phyloP scores from a whole-genome alignment of 2,797 vertebrate genomes.

The Botia almorhae region DNA sequence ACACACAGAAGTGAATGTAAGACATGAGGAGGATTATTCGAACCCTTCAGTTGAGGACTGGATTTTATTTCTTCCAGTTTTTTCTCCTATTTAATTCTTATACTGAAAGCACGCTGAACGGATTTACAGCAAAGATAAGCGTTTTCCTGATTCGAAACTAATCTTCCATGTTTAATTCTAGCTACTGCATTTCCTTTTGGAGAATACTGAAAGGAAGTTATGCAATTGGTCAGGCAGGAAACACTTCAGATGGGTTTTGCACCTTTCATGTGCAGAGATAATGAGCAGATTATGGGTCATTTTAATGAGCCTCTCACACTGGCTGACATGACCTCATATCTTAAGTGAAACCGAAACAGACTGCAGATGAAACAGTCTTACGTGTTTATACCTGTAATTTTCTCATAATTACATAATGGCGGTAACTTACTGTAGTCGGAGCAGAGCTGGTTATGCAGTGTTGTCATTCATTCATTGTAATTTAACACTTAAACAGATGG shows the following conservation, averaged over 20 bases:
- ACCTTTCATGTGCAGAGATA: slow-evolving; percentile 37
- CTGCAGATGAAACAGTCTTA: not conserved
- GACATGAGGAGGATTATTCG: slow-evolving; percentile 64
- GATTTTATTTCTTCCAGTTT: slow-evolving; percentile 66
- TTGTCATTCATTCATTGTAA: slow-evolving; percentile 32
- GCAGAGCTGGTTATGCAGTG: slow-evolving; percentile 25
- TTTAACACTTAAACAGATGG: slow-evolving; percentile 38
- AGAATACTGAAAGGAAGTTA: slow-evolving; percentile 41
- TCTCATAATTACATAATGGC: slow-evolving; percentile 14
- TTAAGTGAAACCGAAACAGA: slow-evolving; percentile 20
- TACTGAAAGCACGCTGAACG: slow-evolving; percentile 50
- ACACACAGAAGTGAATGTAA: slow-evolving; percentile 61
- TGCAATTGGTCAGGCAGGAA: slow-evolving; percentile 30
- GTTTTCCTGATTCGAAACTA: slow-evolving; percentile 36
- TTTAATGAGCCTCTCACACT: not conserved
- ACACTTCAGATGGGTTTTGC: slow-evolving; percentile 25
- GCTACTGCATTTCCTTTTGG: slow-evolving; percentile 15
- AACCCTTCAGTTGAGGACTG: slow-evolving; percentile 67
- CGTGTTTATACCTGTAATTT: slow-evolving; percentile 29
- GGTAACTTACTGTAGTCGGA: slow-evolving; percentile 1
- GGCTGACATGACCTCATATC: slow-evolving; percentile 35
- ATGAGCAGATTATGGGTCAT: slow-evolving; percentile 17
- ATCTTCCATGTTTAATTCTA: slow-evolving; percentile 51
- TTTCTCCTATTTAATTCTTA: slow-evolving; percentile 23
- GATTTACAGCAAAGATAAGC: slow-evolving; percentile 47